Evolutionary conservation across 2,888 invertebrate species (phyloP), one percentile per base, ranked within the genome.

Genomic region (Amphipyra berbera): DNA sequence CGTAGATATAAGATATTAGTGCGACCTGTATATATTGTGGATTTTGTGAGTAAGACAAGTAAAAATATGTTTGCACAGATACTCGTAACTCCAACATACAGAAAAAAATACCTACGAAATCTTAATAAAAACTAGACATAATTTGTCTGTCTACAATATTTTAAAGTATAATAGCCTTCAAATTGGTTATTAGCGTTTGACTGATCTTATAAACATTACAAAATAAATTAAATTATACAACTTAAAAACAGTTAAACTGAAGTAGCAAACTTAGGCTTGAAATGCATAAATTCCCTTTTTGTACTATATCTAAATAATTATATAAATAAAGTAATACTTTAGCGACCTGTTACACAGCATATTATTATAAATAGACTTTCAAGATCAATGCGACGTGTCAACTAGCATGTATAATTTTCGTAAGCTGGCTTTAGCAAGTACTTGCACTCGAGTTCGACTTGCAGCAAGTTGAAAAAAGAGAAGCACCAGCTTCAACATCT

Each of bases 241-340:
- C 37, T 65, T 41, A 57, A 45, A 45, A 45, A 62, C 44, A 73
- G 35, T 57, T 56, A 10, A 42, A 61, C 54, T 61, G 61, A 54
- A 57, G 58, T 49, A 73, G 38, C 59, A 61, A 61, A 60, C 49
- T 40, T 52, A 48, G 47, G 46, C 44, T 47, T 21, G 30, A 73
- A 76, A 74, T 74, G 75, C 78, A 60, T 56, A 33, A 61, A 48
- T 63, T 58, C 35, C 46, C 33, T 59, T 44, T 76, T 76, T 76
- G 76, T 78, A 78, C 79, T 78, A 58, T 68, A 48, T 14, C 66
- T 78, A 71, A 64, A 35, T 48, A 12, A 21, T 21, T 46, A 62
- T 30, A 62, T 55, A 61, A 58, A 60, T 58, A 69, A 69, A 12
- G 9, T 70, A 76, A 74, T 76, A 76, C 78, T 78, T 66, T 41